Evolutionary conservation across 2,113 vertebrate genomes (phyloP).

Genomic region (Chiloscyllium plagiosum): DNA sequence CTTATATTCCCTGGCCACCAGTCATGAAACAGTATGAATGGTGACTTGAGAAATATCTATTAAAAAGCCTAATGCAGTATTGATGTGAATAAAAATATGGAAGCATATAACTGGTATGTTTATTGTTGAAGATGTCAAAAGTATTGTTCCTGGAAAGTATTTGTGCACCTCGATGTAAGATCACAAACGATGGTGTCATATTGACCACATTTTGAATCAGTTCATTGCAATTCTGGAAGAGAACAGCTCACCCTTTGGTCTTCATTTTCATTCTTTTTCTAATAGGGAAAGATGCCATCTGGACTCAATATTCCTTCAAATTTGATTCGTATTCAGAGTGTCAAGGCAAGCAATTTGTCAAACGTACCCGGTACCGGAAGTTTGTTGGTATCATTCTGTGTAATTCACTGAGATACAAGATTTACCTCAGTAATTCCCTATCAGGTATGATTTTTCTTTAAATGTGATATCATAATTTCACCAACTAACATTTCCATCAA

Average conservation of each 20-base stretch:
- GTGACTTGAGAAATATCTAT: background rate
- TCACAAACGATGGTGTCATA: background rate
- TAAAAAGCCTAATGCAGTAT: background rate
- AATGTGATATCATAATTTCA: background rate
- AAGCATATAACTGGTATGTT: background rate
- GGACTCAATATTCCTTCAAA: conserved; percentile 88
- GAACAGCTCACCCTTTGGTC: background rate
- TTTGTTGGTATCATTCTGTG: conserved; percentile 97
- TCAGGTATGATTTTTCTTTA: conserved; percentile 64
- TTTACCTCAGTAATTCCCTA: conserved; percentile 92
- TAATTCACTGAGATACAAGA: conserved; percentile 96
- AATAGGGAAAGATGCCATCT: conserved; percentile 89
- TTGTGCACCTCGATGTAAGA: background rate
- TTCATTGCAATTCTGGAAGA: background rate
- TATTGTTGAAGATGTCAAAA: background rate
- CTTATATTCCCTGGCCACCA: background rate
- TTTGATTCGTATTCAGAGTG: conserved; percentile 85
- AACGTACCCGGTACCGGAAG: conserved; percentile 97
- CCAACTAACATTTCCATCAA: background rate
- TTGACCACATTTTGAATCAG: background rate
- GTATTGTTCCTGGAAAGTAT: no score
- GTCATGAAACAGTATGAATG: background rate
- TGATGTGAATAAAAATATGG: background rate
- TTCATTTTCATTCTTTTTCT: background rate
- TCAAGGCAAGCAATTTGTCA: conserved; percentile 83